phyloP scores from a whole-genome alignment of 1,140 invertebrate genomes.

The Drosophila oshimai region DNA sequence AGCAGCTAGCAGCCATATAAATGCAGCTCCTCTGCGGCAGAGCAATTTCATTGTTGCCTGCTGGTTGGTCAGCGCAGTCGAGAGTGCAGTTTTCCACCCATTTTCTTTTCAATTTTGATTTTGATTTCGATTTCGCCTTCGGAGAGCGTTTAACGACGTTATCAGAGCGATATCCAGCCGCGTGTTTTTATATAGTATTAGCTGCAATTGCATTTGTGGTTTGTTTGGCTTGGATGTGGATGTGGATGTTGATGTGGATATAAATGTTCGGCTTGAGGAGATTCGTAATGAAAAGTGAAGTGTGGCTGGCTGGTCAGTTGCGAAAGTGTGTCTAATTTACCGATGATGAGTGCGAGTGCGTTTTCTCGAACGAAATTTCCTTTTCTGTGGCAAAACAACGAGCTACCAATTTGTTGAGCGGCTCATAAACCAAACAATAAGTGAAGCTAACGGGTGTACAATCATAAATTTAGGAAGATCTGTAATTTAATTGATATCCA shows the following conservation, averaged over 20 bases:
- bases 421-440: slow-evolving; percentile 15
- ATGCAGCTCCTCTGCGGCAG: slow-evolving; percentile 53
- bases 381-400: slow-evolving; percentile 10
- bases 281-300: slow-evolving; percentile 77
- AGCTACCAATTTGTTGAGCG: slow-evolving; percentile 1
- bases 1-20: slow-evolving; percentile 76
- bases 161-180: slow-evolving; percentile 61
- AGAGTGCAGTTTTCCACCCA: slow-evolving; percentile 13
- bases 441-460: slow-evolving; percentile 14
- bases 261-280: slow-evolving; percentile 37
- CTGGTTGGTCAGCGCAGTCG: slow-evolving; percentile 24
- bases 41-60: slow-evolving; percentile 58
- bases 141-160: slow-evolving; percentile 65
- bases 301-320: slow-evolving; percentile 55
- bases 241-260: too few species aligned
- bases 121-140: slow-evolving; percentile 59
- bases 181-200: slow-evolving; percentile 68
- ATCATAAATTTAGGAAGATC: neutral
- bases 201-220: neutral
- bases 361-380: slow-evolving; percentile 30
- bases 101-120: slow-evolving; percentile 25
- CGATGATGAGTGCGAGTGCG: slow-evolving; percentile 31
- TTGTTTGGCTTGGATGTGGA: neutral
- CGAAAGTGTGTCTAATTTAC: slow-evolving; percentile 70
- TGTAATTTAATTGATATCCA: neutral